phyloP scores from a whole-genome alignment of 2,113 vertebrate genomes.

The Murina feae region DNA sequence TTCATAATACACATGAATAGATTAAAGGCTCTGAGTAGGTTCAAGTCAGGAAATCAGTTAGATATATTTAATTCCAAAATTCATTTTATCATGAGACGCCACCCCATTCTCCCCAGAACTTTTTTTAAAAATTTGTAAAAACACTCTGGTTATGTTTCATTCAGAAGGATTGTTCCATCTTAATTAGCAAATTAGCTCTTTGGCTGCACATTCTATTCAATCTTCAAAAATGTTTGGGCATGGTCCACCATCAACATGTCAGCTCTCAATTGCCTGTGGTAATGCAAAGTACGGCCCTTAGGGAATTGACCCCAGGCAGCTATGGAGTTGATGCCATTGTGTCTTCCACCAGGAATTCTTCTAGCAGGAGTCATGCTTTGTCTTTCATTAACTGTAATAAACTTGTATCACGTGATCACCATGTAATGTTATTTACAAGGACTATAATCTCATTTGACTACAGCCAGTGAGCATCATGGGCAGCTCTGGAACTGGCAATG shows the following conservation, averaged over 20 bases:
- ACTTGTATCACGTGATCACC: background rate
- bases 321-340: background rate
- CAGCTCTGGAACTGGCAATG: background rate
- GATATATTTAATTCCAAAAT: background rate
- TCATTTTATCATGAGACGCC: background rate
- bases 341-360: background rate
- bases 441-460: background rate
- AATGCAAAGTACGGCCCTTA: background rate
- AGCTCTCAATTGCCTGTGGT: background rate
- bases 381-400: background rate
- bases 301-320: background rate
- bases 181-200: conserved; percentile 52
- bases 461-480: background rate
- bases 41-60: background rate
- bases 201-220: background rate
- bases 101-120: background rate
- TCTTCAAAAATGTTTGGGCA: conserved; percentile 20
- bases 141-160: background rate
- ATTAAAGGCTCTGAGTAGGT: background rate
- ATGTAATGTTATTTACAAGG: background rate
- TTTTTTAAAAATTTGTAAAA: background rate
- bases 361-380: background rate
- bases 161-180: background rate
- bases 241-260: background rate
- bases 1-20: rapidly evolving